Evolutionary conservation across 2,888 invertebrate species (phyloP).

Genomic region (Amblyteles armatorius): DNA sequence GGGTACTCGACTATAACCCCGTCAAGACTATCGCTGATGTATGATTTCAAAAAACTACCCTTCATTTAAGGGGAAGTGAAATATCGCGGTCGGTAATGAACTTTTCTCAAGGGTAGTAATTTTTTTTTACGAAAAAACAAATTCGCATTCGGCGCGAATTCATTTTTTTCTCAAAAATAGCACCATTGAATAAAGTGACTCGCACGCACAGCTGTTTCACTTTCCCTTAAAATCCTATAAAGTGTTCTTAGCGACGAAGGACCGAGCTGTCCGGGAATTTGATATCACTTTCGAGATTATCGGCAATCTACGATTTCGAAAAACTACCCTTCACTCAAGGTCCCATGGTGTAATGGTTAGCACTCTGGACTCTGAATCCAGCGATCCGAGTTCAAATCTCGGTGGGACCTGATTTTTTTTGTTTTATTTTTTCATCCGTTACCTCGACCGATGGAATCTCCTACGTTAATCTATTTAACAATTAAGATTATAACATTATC

Average conservation of each 20-base stretch:
- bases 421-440: not conserved
- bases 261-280: not conserved
- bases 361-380: conserved; percentile 93
- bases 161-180: too few species aligned
- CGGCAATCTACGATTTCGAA: not conserved
- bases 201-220: too few species aligned
- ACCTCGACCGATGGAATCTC: not conserved
- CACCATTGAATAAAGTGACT: too few species aligned
- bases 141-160: too few species aligned
- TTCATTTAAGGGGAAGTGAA: conserved; percentile 28
- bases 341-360: conserved; percentile 91
- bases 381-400: conserved; percentile 93
- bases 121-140: too few species aligned
- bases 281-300: conserved; percentile 10
- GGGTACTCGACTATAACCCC: conserved; percentile 12
- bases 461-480: not conserved
- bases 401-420: conserved; percentile 87
- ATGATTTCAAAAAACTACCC: conserved; percentile 44
- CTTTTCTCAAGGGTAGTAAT: too few species aligned
- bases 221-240: too few species aligned
- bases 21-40: not conserved
- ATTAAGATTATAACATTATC: not conserved
- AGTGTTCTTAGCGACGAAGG: not conserved
- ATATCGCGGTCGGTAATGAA: too few species aligned
- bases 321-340: conserved; percentile 60